phyloP scores from a whole-genome alignment of 2,113 vertebrate genomes.

The Accipiter virgatus region DNA sequence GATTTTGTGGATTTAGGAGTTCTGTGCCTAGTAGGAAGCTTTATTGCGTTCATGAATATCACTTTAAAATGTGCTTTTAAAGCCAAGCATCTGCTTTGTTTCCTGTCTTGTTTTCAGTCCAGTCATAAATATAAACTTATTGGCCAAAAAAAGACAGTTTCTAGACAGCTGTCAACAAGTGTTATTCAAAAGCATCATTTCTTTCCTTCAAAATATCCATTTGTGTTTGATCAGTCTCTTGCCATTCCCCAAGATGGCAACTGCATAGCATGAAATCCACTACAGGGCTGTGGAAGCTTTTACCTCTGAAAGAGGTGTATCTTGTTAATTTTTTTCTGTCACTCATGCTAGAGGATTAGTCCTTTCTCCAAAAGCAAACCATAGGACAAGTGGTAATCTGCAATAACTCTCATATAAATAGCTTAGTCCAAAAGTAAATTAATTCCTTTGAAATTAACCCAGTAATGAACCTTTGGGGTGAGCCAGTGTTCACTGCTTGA shows the following conservation, averaged over 20 bases:
- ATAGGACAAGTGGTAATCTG: not conserved
- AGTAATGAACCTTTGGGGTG: not conserved
- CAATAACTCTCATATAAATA: not conserved
- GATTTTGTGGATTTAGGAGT: not conserved
- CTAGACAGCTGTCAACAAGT: not conserved
- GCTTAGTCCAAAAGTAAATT: not conserved
- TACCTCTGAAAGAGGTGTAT: not conserved
- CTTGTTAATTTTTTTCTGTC: not conserved
- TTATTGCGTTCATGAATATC: not conserved
- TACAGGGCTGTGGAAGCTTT: not conserved
- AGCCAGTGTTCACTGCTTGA: not conserved
- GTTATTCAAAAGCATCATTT: not conserved
- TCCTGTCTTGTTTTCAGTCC: not conserved
- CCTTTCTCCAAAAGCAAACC: not conserved
- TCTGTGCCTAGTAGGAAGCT: not conserved
- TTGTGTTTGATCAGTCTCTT: slow-evolving; percentile 11
- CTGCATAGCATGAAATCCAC: not conserved
- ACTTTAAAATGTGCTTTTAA: not conserved
- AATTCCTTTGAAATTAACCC: not conserved
- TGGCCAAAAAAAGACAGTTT: not conserved
- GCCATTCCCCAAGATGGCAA: not conserved
- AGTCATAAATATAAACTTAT: not conserved
- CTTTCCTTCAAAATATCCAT: not conserved
- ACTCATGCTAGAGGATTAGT: not conserved
- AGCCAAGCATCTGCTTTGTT: not conserved